Evolutionary conservation across 2,113 vertebrate species (phyloP).

Genomic region (Pantherophis guttatus): DNA sequence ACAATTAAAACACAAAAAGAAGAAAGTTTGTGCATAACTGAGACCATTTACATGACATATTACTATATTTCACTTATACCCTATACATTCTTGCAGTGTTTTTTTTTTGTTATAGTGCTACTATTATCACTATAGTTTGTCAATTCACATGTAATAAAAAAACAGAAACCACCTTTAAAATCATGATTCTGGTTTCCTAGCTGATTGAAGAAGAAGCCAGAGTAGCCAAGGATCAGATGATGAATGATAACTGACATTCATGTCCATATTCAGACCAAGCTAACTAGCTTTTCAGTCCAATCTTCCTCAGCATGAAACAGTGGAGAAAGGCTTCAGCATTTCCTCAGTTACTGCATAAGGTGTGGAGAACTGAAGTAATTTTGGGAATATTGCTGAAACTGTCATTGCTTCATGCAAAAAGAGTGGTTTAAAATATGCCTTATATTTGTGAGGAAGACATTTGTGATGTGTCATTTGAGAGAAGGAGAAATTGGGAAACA

Average conservation of each 20-base stretch:
- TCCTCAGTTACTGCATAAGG: neutral
- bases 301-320: neutral
- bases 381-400: neutral
- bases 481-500: neutral
- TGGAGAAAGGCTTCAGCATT: neutral
- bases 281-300: neutral
- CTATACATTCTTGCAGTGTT: too few species aligned
- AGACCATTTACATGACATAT: too few species aligned
- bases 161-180: neutral
- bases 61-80: too few species aligned
- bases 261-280: neutral
- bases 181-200: neutral
- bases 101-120: neutral
- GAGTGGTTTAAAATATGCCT: neutral
- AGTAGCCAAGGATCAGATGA: neutral
- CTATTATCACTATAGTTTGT: neutral
- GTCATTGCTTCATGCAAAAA: neutral
- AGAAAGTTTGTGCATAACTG: too few species aligned
- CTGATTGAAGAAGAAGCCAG: neutral
- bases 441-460: neutral
- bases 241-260: neutral
- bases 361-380: neutral
- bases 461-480: neutral
- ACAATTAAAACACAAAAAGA: too few species aligned
- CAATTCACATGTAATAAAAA: neutral